Percentiles rank a stretch among this genome's conserved stretches.
phyloP scores from a whole-genome alignment of 2,797 vertebrate genomes.

The Cossypha heuglini region DNA sequence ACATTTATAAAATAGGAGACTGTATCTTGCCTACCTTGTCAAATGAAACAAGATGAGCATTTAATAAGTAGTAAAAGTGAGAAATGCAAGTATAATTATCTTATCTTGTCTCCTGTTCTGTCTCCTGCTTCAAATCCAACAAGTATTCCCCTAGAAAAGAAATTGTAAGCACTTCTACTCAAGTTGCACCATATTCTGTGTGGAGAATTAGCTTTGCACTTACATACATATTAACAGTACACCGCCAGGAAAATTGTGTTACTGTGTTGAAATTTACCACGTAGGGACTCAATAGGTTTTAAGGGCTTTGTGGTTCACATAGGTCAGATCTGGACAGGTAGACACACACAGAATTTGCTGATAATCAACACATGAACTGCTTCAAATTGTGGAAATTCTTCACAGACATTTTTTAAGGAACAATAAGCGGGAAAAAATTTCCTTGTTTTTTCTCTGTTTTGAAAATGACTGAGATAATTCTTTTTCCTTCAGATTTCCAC shows the following conservation, averaged over 20 bases:
- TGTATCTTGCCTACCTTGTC: background rate
- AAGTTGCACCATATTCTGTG: background rate
- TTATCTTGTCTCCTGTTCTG: background rate
- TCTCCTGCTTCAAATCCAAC: background rate
- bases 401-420: background rate
- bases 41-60: background rate
- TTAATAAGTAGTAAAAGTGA: background rate
- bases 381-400: background rate
- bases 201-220: background rate
- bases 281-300: background rate
- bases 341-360: background rate
- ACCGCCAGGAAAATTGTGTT: background rate
- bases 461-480: background rate
- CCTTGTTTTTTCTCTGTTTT: background rate
- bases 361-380: background rate
- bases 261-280: background rate
- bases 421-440: background rate
- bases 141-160: background rate
- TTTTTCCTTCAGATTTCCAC: background rate
- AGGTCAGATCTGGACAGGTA: background rate
- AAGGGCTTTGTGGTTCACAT: background rate
- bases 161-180: background rate
- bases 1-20: background rate
- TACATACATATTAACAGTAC: background rate
- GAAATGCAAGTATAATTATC: background rate